Evolutionary conservation across 1,140 invertebrate species (phyloP).

Genomic region (Sitophilus oryzae): DNA sequence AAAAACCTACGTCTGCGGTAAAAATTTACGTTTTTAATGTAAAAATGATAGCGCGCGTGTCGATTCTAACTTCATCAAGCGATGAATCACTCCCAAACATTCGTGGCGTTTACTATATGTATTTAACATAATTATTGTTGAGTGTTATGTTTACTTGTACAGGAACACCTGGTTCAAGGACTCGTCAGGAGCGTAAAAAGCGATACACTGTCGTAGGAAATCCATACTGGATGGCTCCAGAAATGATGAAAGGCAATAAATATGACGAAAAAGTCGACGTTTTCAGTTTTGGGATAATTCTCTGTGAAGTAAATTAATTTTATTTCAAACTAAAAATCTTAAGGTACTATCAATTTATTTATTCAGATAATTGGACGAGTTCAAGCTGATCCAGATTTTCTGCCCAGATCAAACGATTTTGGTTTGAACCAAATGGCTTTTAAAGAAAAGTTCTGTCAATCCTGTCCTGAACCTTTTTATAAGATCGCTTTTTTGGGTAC

Average conservation of each 20-base stretch:
- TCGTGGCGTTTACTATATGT: too few species aligned
- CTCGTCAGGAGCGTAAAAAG: slow-evolving; percentile 59
- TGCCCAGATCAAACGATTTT: slow-evolving; percentile 85
- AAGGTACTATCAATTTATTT: too few species aligned
- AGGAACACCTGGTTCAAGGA: slow-evolving; percentile 37
- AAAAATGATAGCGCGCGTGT: too few species aligned
- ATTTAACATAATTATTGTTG: too few species aligned
- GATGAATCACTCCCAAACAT: too few species aligned
- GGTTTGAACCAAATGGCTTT: slow-evolving; percentile 84
- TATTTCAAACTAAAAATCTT: too few species aligned
- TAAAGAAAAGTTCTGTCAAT: slow-evolving; percentile 79
- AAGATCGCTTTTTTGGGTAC: slow-evolving; percentile 83
- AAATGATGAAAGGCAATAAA: slow-evolving; percentile 93
- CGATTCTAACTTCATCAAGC: too few species aligned
- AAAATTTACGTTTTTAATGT: too few species aligned
- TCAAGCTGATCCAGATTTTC: slow-evolving; percentile 85
- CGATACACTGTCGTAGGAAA: slow-evolving; percentile 82
- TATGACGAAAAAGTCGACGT: slow-evolving; percentile 97
- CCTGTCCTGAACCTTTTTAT: slow-evolving; percentile 82
- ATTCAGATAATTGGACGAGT: slow-evolving; percentile 87
- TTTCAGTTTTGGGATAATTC: slow-evolving; percentile 93
- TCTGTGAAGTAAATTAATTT: slow-evolving; percentile 73
- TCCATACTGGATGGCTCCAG: slow-evolving; percentile 98
- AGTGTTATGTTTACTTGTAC: background rate
- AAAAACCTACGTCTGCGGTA: too few species aligned